Evolutionary conservation across 2,797 vertebrate genomes (phyloP).

Genomic region (Anguilla pacifica): DNA sequence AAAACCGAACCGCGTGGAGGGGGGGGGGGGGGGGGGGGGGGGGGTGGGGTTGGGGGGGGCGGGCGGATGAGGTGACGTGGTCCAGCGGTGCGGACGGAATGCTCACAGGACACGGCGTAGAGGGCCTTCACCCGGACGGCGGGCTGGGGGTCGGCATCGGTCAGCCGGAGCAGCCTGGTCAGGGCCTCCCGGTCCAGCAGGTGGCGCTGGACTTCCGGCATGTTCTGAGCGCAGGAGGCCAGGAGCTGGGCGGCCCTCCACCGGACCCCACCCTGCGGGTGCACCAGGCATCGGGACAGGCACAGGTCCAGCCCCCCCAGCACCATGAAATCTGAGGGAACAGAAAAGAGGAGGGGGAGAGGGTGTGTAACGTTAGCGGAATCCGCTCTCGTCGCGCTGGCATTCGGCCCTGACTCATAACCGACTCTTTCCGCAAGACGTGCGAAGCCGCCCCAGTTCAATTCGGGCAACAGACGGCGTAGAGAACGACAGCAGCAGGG

Average conservation of each 20-base stretch:
- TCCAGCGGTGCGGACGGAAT: not conserved
- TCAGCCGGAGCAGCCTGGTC: conserved; percentile 77
- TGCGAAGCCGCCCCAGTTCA: no score
- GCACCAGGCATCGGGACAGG: conserved; percentile 74
- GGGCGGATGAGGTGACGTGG: not conserved
- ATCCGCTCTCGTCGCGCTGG: no score
- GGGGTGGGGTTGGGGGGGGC: no score
- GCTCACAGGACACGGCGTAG: conserved; percentile 90
- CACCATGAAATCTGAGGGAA: conserved; percentile 81
- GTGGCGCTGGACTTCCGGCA: conserved; percentile 83
- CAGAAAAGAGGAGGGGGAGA: not conserved
- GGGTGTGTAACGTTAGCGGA: no score
- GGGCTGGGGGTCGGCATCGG: conserved; percentile 76
- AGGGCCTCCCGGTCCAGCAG: conserved; percentile 76
- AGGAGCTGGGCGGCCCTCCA: conserved; percentile 85
- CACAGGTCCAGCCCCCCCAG: conserved; percentile 85
- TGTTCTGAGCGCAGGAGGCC: conserved; percentile 86
- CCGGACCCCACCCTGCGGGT: conserved; percentile 75
- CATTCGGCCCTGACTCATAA: no score
- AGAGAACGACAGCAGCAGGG: no score
- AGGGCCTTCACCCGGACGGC: conserved; percentile 84
- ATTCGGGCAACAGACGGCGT: no score
- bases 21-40: not conserved
- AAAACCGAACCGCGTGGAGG: no score
- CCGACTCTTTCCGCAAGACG: no score